Conservation (phyloP, 2,113 vertebrate genomes). For the Syrmaticus mikado region DNA sequence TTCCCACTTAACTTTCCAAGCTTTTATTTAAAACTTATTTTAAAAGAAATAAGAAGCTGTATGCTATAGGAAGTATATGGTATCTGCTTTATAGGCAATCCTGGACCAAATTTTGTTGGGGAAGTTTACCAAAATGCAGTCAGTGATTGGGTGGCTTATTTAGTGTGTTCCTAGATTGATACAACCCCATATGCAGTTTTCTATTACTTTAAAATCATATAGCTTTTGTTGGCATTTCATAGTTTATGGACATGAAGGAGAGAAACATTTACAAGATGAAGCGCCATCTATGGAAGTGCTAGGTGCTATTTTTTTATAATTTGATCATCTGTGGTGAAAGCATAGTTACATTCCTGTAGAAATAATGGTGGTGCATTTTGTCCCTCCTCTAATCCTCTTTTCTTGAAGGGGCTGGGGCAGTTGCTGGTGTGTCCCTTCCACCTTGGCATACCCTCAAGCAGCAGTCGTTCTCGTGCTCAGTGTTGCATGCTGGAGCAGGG, state of each 20-base stretch:
- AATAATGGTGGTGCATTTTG: slow-evolving; percentile 18
- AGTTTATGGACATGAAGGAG: not conserved
- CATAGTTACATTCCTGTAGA: slow-evolving; percentile 35
- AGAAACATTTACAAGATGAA: not conserved
- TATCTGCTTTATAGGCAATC: not conserved
- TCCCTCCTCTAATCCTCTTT: slow-evolving; percentile 34
- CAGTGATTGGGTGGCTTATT: not conserved
- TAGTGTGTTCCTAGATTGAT: not conserved
- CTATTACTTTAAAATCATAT: not conserved
- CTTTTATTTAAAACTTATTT: slow-evolving; percentile 18
- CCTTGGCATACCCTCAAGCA: slow-evolving; percentile 10
- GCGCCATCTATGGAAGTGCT: not conserved
- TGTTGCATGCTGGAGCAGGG: not conserved
- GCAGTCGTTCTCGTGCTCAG: not conserved
- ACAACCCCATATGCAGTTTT: not conserved
- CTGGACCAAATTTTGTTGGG: not conserved
- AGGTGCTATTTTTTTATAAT: not conserved
- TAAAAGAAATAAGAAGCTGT: not conserved
- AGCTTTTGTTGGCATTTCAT: not conserved
- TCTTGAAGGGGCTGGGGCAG: not conserved
- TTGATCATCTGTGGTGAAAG: not conserved
- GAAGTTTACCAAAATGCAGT: not conserved
- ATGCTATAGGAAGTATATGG: not conserved
- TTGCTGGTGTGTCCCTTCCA: slow-evolving; percentile 18
- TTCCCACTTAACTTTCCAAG: not conserved